A percentile compares a stretch with the other conserved stretches of the same genome.
Evolutionary conservation across 2,113 vertebrate genomes (phyloP).

Genomic region (Hucho hucho): DNA sequence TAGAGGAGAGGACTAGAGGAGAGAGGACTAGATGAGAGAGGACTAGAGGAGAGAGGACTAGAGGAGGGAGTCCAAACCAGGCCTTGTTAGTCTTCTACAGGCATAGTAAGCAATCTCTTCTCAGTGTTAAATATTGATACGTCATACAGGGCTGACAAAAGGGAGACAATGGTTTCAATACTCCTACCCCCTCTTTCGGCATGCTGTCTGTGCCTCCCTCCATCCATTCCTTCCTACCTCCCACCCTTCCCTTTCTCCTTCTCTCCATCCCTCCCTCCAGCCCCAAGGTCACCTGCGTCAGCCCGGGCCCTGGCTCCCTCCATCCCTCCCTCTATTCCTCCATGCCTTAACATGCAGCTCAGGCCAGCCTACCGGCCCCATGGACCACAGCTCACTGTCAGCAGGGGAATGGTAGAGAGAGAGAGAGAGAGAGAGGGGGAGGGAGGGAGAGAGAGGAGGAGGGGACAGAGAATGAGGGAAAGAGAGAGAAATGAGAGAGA

Average conservation of each 20-base stretch:
- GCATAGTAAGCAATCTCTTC: neutral
- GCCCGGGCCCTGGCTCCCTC: constrained; percentile 40
- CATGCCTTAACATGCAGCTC: constrained; percentile 41
- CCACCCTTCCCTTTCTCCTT: too few relatives aligned
- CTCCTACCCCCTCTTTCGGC: constrained; percentile 12
- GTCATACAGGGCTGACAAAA: constrained; percentile 30
- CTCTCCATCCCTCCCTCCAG: constrained; percentile 1
- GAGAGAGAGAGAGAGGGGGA: neutral
- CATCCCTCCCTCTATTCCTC: constrained; percentile 29
- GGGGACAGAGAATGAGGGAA: neutral
- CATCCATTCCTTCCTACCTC: too few relatives aligned
- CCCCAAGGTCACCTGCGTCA: constrained; percentile 52
- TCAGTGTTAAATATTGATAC: constrained; percentile 32
- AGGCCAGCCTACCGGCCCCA: constrained; percentile 29
- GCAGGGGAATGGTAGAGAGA: constrained; percentile 11
- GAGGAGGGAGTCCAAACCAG: neutral
- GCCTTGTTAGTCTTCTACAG: constrained; percentile 13
- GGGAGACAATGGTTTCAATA: constrained; percentile 35
- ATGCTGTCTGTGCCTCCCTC: constrained; percentile 16
- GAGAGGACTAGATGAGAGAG: too few relatives aligned
- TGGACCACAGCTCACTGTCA: constrained; percentile 48
- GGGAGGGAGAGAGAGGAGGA: neutral
- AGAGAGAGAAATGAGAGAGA: neutral
- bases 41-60: too few relatives aligned
- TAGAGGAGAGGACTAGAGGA: too few relatives aligned